Conservation (phyloP, 2,113 vertebrate species). For the Ailurus styani region DNA sequence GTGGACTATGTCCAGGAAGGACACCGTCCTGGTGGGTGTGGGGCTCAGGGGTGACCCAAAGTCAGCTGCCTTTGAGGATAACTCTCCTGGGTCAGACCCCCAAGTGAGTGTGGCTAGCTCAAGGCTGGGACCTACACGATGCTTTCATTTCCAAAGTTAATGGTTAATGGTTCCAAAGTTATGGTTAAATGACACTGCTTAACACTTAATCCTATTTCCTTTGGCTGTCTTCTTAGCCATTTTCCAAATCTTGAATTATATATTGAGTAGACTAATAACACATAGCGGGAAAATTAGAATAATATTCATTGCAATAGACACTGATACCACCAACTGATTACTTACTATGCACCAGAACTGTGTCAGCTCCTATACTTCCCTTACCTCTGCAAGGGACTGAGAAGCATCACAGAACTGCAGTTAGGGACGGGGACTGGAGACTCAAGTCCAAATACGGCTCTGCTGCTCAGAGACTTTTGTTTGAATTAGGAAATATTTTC, state of each 20-base stretch:
- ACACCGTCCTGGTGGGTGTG: neutral
- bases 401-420: neutral
- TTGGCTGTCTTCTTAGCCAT: neutral
- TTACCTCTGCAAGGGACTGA: neutral
- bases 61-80: neutral
- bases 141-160: neutral
- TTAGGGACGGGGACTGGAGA: neutral
- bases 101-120: neutral
- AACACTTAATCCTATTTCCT: neutral
- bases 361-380: neutral
- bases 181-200: neutral
- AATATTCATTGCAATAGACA: neutral
- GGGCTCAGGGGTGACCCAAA: neutral
- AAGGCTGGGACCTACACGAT: neutral
- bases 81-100: neutral
- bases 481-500: neutral
- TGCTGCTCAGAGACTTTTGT: neutral
- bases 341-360: neutral
- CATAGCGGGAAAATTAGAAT: neutral
- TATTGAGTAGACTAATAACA: neutral
- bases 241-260: constrained; percentile 39
- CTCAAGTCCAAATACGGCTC: neutral
- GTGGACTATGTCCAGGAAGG: neutral
- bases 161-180: neutral
- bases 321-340: neutral